phyloP scores from a whole-genome alignment of 2,113 vertebrate species.

The Ramphastos sulfuratus region DNA sequence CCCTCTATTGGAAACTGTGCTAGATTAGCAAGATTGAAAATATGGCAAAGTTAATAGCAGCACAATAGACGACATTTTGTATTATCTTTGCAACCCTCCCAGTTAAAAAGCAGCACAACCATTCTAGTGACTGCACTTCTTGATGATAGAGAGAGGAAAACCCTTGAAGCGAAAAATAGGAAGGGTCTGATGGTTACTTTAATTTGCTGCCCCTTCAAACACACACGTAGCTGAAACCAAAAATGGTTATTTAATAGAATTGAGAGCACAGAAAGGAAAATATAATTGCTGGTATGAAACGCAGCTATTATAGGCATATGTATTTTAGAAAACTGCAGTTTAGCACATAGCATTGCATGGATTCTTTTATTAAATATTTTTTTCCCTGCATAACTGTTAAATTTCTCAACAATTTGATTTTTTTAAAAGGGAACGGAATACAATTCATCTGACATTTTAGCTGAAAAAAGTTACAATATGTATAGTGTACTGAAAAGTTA shows the following conservation, averaged over 20 bases:
- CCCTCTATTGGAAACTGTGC: not conserved
- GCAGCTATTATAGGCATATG: not conserved
- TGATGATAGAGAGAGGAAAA: not conserved
- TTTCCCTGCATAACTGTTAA: not conserved
- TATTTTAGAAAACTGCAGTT: not conserved
- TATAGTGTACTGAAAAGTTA: not conserved
- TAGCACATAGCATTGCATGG: not conserved
- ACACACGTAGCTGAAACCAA: not conserved
- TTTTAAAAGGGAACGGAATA: not conserved
- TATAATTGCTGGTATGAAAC: not conserved
- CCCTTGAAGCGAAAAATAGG: not conserved
- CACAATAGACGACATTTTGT: not conserved
- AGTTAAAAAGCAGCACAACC: not conserved
- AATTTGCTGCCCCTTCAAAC: not conserved
- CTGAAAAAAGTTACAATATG: not conserved
- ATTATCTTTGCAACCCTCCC: not conserved
- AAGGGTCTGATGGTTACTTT: not conserved
- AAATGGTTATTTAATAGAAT: not conserved
- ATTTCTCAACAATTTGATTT: not conserved
- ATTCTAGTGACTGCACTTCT: not conserved
- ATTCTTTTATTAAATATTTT: not conserved
- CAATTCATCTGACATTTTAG: not conserved
- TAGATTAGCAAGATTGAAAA: not conserved
- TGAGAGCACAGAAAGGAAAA: not conserved
- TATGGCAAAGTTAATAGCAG: not conserved